Base-by-base conservation (phyloP, 37 sponge, comb jelly and placozoan species). In the Mnemiopsis leidyi region DNA sequence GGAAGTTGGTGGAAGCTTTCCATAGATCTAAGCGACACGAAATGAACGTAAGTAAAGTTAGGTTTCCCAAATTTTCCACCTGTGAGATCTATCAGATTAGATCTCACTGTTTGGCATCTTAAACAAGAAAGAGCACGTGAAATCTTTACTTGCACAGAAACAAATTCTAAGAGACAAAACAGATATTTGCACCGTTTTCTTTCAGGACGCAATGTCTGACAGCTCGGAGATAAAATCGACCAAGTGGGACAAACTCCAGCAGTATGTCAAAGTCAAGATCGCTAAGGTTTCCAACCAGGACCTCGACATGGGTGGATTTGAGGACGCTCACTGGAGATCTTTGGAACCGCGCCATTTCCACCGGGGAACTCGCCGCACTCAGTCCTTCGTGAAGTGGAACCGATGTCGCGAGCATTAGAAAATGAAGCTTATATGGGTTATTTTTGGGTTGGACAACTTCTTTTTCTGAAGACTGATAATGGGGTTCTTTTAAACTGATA, bases 351-450 rank as follows among this genome's bases (percentile, higher is more conserved):
- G 82, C 1, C 82, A 79, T 2, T 79, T 36, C 36, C 82, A 79
- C 21, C 82, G 82, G 1, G 37, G 37, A 23, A 79, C 37, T 29
- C 35, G 37, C 31, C 28, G 36, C 2, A 79, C 82, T 1, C 37
- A 79, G 21, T 36, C 37, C 36, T 79, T 79, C 38, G 82, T 79
- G 1, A 79, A 79, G 82, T 79, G 82, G 82, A 35, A 79, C 82
- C 9, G 73, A 3, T 16, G 9, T 48, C 5, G 61, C 9, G 61
- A 48, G 13, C 61, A 13, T 18, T 48, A 48, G 13, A 13, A 5
- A 48, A 48, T 18, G 61, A 18, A 48, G 61, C 9, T 18, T 48
- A 18, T 13, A 48, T 48, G n/a, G n/a, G n/a, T n/a, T n/a, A n/a
- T 48, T 48, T 13, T 48, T 13, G 61, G 61, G 61, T 18, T 5